phyloP scores from a whole-genome alignment of 2,113 vertebrate species.

The Stomatorhinus ivindoensis region DNA sequence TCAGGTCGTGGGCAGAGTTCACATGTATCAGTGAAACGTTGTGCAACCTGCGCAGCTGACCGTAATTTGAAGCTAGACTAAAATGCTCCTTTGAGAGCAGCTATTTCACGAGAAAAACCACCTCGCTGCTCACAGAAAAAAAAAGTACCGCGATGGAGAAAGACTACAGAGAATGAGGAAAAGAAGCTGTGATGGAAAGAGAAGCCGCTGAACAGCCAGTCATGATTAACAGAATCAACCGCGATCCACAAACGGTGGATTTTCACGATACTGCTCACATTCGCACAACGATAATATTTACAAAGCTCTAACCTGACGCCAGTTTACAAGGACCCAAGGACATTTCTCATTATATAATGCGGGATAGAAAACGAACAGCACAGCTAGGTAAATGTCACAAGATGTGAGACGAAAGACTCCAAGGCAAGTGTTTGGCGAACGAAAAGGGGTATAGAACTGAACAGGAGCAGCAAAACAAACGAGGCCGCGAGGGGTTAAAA shows the following conservation, averaged over 20 bases:
- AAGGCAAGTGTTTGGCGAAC: no score
- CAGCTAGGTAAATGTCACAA: not conserved
- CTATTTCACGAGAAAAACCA: not conserved
- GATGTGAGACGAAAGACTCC: no score
- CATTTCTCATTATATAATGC: not conserved
- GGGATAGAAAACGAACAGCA: not conserved
- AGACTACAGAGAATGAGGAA: not conserved
- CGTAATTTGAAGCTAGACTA: no score
- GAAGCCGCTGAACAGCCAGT: not conserved
- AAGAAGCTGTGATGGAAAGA: not conserved
- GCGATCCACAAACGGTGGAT: not conserved
- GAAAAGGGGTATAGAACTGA: no score
- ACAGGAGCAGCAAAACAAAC: no score
- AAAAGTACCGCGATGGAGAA: not conserved
- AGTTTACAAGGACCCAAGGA: not conserved
- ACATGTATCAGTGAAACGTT: not conserved
- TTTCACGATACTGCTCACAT: not conserved
- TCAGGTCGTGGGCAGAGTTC: not conserved
- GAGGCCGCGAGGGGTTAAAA: no score
- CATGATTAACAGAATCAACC: not conserved
- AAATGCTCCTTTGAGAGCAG: not conserved
- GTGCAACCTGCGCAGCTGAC: constrained; percentile 1
- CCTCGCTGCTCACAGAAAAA: not conserved
- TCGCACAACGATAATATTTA: not conserved
- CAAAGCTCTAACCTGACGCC: not conserved